Evolutionary conservation across 1,140 invertebrate species (phyloP).

Genomic region (Hylaeus volcanicus): DNA sequence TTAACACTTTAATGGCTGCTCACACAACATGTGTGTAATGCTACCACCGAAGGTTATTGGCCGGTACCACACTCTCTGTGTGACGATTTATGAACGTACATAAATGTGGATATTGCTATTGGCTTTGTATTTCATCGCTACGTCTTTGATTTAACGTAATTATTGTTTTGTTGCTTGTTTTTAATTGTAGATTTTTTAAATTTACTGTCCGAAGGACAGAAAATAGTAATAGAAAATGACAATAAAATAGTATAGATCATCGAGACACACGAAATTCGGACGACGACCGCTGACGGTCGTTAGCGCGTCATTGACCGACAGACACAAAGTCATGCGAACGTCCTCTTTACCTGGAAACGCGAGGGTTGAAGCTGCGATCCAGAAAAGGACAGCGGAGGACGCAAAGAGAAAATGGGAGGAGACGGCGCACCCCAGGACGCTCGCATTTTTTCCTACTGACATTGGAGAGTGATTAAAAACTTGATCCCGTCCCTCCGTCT

Average conservation of each 20-base stretch:
- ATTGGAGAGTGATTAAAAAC: conserved; percentile 75
- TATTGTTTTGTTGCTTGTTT: too few species aligned
- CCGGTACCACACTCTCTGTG: too few species aligned
- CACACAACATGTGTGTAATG: too few species aligned
- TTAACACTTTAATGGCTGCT: too few species aligned
- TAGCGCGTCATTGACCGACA: not conserved
- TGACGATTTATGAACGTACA: too few species aligned
- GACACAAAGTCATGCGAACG: not conserved
- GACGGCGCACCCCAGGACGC: not conserved
- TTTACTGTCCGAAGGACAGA: too few species aligned
- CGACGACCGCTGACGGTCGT: not conserved
- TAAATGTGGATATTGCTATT: too few species aligned
- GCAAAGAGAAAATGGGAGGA: not conserved
- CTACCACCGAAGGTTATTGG: too few species aligned
- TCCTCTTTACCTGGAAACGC: not conserved
- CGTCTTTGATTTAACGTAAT: too few species aligned
- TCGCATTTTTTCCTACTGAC: conserved; percentile 63
- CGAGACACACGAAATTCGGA: not conserved
- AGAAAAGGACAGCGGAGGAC: not conserved
- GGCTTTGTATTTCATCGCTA: too few species aligned
- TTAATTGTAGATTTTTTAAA: too few species aligned
- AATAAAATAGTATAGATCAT: not conserved
- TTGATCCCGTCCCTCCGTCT: conserved; percentile 69
- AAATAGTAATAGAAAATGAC: not conserved
- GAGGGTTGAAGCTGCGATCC: not conserved